Conservation (phyloP, 2,113 vertebrate species). For the Xiphophorus maculatus region DNA sequence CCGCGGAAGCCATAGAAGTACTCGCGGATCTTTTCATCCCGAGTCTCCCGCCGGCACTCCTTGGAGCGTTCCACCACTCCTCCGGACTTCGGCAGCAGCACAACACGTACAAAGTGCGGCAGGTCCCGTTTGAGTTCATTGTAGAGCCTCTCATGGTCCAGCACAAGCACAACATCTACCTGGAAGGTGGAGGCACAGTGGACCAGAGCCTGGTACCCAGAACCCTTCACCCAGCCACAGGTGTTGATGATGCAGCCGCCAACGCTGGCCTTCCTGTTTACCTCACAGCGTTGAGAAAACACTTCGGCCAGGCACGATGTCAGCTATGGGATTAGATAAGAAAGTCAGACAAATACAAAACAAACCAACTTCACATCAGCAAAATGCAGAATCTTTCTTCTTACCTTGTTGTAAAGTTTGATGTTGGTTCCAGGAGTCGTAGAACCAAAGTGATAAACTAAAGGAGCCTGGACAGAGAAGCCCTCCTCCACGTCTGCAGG, state of each 20-base stretch:
- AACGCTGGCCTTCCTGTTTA: constrained; percentile 92
- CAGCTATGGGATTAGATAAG: constrained; percentile 76
- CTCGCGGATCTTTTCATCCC: constrained; percentile 94
- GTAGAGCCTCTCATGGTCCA: constrained; percentile 97
- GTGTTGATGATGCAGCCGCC: constrained; percentile 98
- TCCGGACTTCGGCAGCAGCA: constrained; percentile 94
- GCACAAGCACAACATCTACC: constrained; percentile 95
- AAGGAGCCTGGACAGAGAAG: constrained; percentile 96
- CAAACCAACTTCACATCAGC: not conserved
- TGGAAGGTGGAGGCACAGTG: constrained; percentile 96
- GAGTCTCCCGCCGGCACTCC: constrained; percentile 90
- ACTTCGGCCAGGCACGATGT: constrained; percentile 93
- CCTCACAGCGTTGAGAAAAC: constrained; percentile 95
- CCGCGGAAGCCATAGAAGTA: constrained; percentile 98
- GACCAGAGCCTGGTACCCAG: constrained; percentile 96
- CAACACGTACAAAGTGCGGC: constrained; percentile 93
- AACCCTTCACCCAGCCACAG: constrained; percentile 97
- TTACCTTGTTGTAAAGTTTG: constrained; percentile 98
- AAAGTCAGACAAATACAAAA: not conserved
- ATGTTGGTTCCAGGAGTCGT: constrained; percentile 98
- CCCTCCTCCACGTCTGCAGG: constrained; percentile 97
- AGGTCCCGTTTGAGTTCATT: constrained; percentile 95
- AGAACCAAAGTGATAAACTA: constrained; percentile 98
- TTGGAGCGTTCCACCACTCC: constrained; percentile 96
- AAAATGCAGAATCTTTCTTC: not conserved